Base-by-base conservation (phyloP, 64 coral and sea anemone species). In the Stichodactyla mertensii region DNA sequence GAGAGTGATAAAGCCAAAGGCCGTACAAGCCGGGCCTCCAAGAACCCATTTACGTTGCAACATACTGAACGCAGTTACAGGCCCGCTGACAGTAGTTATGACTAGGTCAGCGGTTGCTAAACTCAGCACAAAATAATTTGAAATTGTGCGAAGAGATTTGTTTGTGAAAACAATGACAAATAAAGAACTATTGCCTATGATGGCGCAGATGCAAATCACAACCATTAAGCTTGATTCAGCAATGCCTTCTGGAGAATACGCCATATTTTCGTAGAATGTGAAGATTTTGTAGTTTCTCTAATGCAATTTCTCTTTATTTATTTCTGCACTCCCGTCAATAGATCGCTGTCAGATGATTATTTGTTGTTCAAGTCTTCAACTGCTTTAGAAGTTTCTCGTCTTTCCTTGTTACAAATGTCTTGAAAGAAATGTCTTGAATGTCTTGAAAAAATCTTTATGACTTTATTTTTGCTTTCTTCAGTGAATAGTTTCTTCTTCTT, bases 71-170 rank as follows among this genome's bases (percentile, higher is more conserved):
- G 77, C 66, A 67, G 86, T 92, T 2, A 87, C 19, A 3, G 90
- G 90, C 26, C 71, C 66, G 23, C 79, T 87, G 71, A 86, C 18
- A 23, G 83, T 15, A 5, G 86, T 52, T 22, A 92, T 79, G 13
- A 92, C 7, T 23, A 92, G 24, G 79, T 92, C 90, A 7, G 86
- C 90, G 23, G 71, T 69, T 51, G 84, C 84, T 4, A 91, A 78
- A 22, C 80, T 92, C 11, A 92, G 61, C 82, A 92, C 78, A 66
- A 55, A 92, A 52, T 80, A 86, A 60, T 92, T 92, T 1, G 85
- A 82, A 77, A 83, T 55, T 1, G 90, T 87, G 5, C 80, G 84
- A 16, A 92, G 79, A 61, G 57, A 27, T 69, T 55, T 69, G 27
- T 79, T 87, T 11, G 59, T 87, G 2, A 55, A 64, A 54, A 92